Evolutionary conservation across 1,140 invertebrate genomes (phyloP).

Genomic region (Drosophila sucinea): DNA sequence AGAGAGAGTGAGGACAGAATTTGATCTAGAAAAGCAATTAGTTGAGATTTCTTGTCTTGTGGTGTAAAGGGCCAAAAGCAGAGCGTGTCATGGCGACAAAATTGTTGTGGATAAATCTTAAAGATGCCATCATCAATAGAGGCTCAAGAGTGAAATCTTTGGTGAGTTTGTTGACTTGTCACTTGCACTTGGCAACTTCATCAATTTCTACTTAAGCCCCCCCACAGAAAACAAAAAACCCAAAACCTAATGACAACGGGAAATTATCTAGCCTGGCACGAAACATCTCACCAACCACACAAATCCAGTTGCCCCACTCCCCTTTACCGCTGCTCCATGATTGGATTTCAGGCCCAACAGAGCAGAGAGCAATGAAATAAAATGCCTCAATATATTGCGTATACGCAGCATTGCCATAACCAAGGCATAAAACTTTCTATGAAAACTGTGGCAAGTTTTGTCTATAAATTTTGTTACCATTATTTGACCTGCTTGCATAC

Average conservation of each 20-base stretch:
- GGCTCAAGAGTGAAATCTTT: conserved; percentile 10
- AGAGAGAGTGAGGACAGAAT: conserved; percentile 22
- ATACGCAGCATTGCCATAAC: conserved; percentile 40
- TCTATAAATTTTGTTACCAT: conserved; percentile 72
- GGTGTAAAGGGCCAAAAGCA: conserved; percentile 16
- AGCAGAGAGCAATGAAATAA: conserved; percentile 26
- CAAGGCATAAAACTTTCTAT: conserved; percentile 11
- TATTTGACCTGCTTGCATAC: conserved; percentile 80
- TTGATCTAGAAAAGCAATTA: conserved; percentile 69
- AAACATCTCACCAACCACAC: neutral
- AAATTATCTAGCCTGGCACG: conserved; percentile 42
- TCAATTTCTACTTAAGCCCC: conserved; percentile 71
- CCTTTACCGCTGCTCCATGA: neutral
- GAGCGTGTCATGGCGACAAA: conserved; percentile 27
- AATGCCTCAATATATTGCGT: conserved; percentile 28
- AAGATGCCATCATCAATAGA: conserved; percentile 22
- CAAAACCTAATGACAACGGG: conserved; percentile 46
- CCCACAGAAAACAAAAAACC: conserved; percentile 3
- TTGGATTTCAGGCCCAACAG: conserved; percentile 11
- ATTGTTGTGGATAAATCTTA: conserved; percentile 37
- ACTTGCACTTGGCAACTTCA: conserved; percentile 77
- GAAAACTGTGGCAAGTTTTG: conserved; percentile 56
- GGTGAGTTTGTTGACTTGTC: conserved; percentile 48
- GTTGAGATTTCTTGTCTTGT: conserved; percentile 56
- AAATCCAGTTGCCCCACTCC: neutral